These are phyloP conservation scores for Thaleichthys pacificus DNA, from an alignment of 2,797 vertebrate genomes.

Conservation along the genomic window DNA sequence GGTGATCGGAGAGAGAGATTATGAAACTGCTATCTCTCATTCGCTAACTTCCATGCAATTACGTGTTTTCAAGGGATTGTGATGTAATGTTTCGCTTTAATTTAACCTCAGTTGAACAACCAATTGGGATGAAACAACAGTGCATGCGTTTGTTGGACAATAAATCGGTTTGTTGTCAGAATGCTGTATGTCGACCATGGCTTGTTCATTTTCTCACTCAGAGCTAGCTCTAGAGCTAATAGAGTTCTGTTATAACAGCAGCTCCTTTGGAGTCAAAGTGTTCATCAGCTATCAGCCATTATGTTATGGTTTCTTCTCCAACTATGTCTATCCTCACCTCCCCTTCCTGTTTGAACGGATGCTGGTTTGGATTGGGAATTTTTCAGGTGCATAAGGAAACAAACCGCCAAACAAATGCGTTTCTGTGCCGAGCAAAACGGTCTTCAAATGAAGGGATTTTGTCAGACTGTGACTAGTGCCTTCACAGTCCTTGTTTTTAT, in stretches of 20 bases:
- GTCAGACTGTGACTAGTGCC: no score
- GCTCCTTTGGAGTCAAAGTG: no score
- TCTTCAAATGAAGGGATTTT: no score
- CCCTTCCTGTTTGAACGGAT: background rate
- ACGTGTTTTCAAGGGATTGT: background rate
- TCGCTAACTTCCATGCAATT: background rate
- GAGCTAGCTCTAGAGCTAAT: background rate
- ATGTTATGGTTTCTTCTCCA: background rate
- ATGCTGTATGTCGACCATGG: no score
- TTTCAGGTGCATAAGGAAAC: background rate
- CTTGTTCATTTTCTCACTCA: background rate
- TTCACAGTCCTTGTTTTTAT: no score
- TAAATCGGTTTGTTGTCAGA: background rate
- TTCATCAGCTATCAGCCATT: background rate
- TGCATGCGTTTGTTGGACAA: background rate
- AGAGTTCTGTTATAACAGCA: no score
- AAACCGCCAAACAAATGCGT: background rate
- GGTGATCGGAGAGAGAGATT: constrained; percentile 31
- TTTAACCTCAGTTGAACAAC: no score
- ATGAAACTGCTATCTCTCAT: constrained; percentile 15
- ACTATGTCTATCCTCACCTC: background rate
- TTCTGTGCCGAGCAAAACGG: background rate
- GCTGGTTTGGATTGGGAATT: background rate
- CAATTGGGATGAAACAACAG: no score
- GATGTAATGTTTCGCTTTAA: no score